These are phyloP conservation scores for Anthopleura xanthogrammica DNA, from an alignment of 92 coral and sea anemone genomes.

Conservation along the genomic window DNA sequence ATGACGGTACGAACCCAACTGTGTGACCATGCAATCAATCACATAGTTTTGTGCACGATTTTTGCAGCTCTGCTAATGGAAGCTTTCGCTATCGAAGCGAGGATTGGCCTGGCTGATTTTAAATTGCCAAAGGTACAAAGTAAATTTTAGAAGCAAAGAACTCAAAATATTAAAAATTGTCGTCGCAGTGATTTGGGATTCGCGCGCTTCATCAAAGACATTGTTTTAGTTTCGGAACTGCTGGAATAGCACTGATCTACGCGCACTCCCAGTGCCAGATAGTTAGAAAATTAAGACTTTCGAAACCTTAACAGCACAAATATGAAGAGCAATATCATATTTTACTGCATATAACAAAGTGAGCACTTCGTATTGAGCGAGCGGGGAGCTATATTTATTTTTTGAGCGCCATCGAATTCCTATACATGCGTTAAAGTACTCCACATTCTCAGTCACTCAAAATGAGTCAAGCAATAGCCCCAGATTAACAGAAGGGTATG, in stretches of 20 bases:
- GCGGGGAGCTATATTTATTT: not conserved
- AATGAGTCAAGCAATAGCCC: not conserved
- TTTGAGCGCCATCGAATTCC: not conserved
- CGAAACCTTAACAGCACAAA: not conserved
- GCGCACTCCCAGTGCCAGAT: not conserved
- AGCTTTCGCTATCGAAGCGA: too few relatives aligned
- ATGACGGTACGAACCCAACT: too few relatives aligned
- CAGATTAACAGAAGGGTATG: not conserved
- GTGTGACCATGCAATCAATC: too few relatives aligned
- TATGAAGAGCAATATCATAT: not conserved
- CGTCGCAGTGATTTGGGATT: too few relatives aligned
- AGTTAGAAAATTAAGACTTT: not conserved
- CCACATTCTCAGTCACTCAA: not conserved
- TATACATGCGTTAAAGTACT: not conserved
- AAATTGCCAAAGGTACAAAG: too few relatives aligned
- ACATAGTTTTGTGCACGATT: too few relatives aligned
- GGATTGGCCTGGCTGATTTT: too few relatives aligned
- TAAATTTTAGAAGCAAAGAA: too few relatives aligned
- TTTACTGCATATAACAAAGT: not conserved
- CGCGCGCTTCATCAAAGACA: not conserved
- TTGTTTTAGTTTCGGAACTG: not conserved
- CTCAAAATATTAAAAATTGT: too few relatives aligned
- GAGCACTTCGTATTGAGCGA: not conserved
- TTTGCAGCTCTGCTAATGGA: too few relatives aligned
- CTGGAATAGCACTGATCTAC: not conserved